Evolutionary conservation across 2,797 vertebrate genomes (phyloP).

Genomic region (Diplodus sargus): DNA sequence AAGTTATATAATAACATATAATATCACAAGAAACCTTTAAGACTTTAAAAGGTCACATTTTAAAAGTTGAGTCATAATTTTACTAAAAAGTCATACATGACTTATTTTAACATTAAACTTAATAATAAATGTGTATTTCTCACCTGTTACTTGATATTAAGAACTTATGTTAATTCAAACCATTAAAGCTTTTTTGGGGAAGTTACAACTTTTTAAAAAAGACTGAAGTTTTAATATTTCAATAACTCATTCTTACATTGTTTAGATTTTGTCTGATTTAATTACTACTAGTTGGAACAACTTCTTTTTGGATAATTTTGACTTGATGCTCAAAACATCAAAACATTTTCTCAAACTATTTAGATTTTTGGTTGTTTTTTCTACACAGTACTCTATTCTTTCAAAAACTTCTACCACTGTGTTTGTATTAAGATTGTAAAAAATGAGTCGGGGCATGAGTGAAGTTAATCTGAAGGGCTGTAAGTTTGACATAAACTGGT

Average conservation of each 20-base stretch:
- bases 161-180: not conserved
- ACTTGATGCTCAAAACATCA: not conserved
- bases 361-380: not conserved
- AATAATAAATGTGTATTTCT: not conserved
- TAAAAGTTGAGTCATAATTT: not conserved
- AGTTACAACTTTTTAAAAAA: not conserved
- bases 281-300: not conserved
- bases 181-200: not conserved
- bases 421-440: not conserved
- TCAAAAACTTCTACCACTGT: not conserved
- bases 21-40: not conserved
- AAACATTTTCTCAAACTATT: conserved; percentile 7
- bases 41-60: not conserved
- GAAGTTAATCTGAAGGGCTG: not conserved
- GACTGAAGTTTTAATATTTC: too few relatives aligned
- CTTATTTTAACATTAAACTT: not conserved
- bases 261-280: not conserved
- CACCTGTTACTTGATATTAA: not conserved
- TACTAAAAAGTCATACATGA: not conserved
- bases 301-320: not conserved
- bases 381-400: too few relatives aligned
- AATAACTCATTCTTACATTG: not conserved
- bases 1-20: not conserved
- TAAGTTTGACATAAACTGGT: not conserved
- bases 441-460: too few relatives aligned